Evolutionary conservation across 2,113 vertebrate genomes (phyloP).

Genomic region (Bufo gargarizans): DNA sequence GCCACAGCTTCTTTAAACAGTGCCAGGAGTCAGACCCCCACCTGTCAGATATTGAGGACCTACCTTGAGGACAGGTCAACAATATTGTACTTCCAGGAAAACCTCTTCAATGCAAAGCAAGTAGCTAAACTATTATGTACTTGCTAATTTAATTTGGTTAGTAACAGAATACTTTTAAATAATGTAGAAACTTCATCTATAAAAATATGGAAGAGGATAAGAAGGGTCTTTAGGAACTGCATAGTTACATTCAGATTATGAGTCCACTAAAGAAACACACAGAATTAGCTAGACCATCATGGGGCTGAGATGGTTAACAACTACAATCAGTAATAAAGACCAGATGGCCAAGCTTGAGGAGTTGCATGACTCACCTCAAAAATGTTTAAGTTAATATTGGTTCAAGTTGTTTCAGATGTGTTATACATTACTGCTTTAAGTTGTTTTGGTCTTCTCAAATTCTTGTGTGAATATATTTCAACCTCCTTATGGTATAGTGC

Average conservation of each 20-base stretch:
- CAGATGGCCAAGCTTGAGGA: neutral
- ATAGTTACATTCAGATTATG: neutral
- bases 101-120: too few species aligned
- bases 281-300: neutral
- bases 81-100: too few species aligned
- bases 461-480: neutral
- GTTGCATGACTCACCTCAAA: neutral
- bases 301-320: neutral
- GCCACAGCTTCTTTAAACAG: too few species aligned
- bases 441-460: neutral
- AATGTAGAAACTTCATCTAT: too few species aligned
- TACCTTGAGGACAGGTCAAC: too few species aligned
- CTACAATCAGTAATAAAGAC: conserved; percentile 9
- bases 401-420: conserved; percentile 33
- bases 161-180: too few species aligned
- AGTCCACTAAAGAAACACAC: neutral
- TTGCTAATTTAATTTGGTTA: too few species aligned
- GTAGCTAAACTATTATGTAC: too few species aligned
- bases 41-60: too few species aligned
- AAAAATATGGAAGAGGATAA: too few species aligned
- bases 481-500: neutral
- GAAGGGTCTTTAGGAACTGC: too few species aligned
- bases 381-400: neutral
- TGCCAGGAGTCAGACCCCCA: too few species aligned
- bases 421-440: neutral